These are phyloP conservation scores for Hoplostethus atlanticus DNA, from an alignment of 2,797 vertebrate genomes.

Conservation along the genomic window DNA sequence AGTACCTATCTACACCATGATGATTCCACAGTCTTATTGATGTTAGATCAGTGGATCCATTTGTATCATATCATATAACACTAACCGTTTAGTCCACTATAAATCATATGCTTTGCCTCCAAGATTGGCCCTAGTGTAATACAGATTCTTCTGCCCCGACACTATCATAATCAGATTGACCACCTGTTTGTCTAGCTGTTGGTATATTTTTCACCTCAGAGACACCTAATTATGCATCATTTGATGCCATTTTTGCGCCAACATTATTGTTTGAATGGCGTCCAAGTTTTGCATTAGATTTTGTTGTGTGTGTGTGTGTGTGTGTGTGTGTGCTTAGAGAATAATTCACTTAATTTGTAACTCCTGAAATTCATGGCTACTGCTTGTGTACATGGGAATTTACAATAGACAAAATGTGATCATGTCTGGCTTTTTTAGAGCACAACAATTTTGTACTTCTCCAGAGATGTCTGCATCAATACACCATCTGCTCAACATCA, in stretches of 20 bases:
- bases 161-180: slow-evolving; percentile 71
- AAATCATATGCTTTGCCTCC: slow-evolving; percentile 66
- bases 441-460: slow-evolving; percentile 34
- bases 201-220: slow-evolving; percentile 61
- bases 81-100: slow-evolving; percentile 53
- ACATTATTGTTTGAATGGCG: slow-evolving; percentile 54
- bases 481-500: slow-evolving; percentile 51
- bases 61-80: slow-evolving; percentile 47
- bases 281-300: slow-evolving; percentile 57
- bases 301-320: slow-evolving; percentile 14
- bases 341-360: slow-evolving; percentile 44
- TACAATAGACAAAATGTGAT: slow-evolving; percentile 39
- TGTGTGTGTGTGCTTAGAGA: slow-evolving; percentile 46
- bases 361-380: slow-evolving; percentile 21
- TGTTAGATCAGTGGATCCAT: slow-evolving; percentile 43
- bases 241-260: slow-evolving; percentile 58
- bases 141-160: slow-evolving; percentile 63
- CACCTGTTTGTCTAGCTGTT: slow-evolving; percentile 76
- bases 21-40: slow-evolving; percentile 7
- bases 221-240: slow-evolving; percentile 61
- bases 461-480: slow-evolving; percentile 39
- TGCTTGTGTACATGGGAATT: slow-evolving; percentile 14
- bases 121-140: slow-evolving; percentile 62
- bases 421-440: slow-evolving; percentile 38
- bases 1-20: background rate